Conservation (phyloP, 2,888 invertebrate genomes). For the Taenaris catops region DNA sequence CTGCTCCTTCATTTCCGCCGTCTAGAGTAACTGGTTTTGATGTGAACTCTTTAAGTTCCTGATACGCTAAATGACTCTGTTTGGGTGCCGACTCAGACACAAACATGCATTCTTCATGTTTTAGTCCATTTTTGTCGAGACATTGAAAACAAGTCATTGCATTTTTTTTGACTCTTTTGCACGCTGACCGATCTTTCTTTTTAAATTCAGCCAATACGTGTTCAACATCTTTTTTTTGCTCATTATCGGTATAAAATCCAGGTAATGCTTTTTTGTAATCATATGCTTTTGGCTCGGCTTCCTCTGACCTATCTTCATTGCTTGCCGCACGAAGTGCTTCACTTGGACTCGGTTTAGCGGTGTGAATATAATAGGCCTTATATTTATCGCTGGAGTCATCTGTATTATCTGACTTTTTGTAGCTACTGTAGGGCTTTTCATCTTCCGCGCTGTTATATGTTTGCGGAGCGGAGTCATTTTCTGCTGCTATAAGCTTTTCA, state of each 20-base stretch:
- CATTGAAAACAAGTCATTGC: conserved; percentile 90
- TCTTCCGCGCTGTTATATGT: conserved; percentile 39
- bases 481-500: conserved; percentile 47
- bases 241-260: conserved; percentile 72
- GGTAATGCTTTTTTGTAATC: conserved; percentile 69
- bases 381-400: conserved; percentile 52
- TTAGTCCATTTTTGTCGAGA: conserved; percentile 83
- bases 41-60: conserved; percentile 82
- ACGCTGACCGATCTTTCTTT: conserved; percentile 85
- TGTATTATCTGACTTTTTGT: conserved; percentile 40
- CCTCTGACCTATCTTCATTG: conserved; percentile 53
- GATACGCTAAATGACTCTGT: conserved; percentile 82
- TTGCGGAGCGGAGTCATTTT: conserved; percentile 40
- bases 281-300: conserved; percentile 53
- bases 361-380: conserved; percentile 59
- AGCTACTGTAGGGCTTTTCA: conserved; percentile 42
- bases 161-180: conserved; percentile 85
- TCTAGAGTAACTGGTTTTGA: conserved; percentile 61
- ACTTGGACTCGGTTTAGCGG: conserved; percentile 55
- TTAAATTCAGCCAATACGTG: conserved; percentile 86
- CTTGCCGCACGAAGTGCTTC: conserved; percentile 53
- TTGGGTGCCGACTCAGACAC: conserved; percentile 84
- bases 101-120: conserved; percentile 90
- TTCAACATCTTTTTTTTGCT: conserved; percentile 83
- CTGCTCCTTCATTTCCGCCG: conserved; percentile 52